A percentile compares a stretch with the other conserved stretches of the same genome.
These are phyloP conservation scores for Proisotoma minuta DNA, from an alignment of 2,888 invertebrate genomes.

Conservation along the genomic window DNA sequence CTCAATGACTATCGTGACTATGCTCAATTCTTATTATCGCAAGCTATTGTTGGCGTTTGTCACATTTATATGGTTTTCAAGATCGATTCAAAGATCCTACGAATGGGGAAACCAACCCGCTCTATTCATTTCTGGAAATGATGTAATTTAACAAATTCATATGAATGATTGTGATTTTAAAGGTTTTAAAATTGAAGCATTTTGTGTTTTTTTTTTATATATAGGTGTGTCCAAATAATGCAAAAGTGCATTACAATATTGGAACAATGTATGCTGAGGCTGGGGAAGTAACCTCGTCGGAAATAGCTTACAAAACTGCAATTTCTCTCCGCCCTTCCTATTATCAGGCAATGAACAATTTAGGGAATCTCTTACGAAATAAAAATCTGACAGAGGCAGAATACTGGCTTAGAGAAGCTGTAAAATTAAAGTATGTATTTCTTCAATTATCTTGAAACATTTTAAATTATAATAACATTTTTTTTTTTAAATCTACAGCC, in stretches of 20 bases:
- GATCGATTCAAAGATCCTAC: slow-evolving; percentile 61
- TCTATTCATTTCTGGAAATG: slow-evolving; percentile 66
- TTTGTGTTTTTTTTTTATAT: neutral
- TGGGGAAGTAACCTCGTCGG: slow-evolving; percentile 64
- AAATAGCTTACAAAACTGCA: slow-evolving; percentile 71
- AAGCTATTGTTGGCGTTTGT: slow-evolving; percentile 39
- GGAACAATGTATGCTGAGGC: slow-evolving; percentile 79
- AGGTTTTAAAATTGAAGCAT: neutral
- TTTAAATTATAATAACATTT: slow-evolving; percentile 5
- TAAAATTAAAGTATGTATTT: slow-evolving; percentile 63
- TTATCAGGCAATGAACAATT: slow-evolving; percentile 90
- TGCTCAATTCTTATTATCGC: no score
- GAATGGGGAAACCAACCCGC: slow-evolving; percentile 77
- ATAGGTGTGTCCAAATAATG: slow-evolving; percentile 84
- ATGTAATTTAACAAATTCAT: neutral
- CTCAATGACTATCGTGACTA: no score
- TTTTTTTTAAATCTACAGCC: slow-evolving; percentile 54
- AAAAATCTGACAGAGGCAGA: slow-evolving; percentile 67
- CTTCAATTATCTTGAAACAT: neutral
- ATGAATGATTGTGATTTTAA: neutral
- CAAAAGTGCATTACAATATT: slow-evolving; percentile 86
- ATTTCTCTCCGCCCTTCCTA: slow-evolving; percentile 73
- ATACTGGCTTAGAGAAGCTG: slow-evolving; percentile 65
- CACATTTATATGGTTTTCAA: slow-evolving; percentile 48
- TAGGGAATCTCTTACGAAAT: slow-evolving; percentile 78